Conservation (phyloP, 53 echinoderm and acorn worm genomes). For the Echinometra lucunter region DNA sequence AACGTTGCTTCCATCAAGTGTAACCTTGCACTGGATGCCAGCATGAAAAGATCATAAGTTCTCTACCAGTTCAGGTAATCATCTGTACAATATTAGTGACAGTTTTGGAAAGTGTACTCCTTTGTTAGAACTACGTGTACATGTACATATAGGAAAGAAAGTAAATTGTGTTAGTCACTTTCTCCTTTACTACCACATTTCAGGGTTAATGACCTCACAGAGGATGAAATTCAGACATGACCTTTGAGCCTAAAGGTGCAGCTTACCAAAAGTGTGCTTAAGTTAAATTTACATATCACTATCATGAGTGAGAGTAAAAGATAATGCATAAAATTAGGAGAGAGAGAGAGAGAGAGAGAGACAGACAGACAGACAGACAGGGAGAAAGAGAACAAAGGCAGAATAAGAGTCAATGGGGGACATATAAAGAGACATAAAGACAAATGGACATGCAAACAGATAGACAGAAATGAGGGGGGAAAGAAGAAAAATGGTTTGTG, state of each 20-base stretch:
- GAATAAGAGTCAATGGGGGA: background rate
- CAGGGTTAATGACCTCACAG: background rate
- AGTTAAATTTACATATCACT: background rate
- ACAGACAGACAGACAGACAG: background rate
- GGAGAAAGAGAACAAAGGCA: background rate
- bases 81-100: no score
- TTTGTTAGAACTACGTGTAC: no score
- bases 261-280: background rate
- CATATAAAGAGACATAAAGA: no score
- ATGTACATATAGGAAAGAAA: background rate
- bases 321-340: background rate
- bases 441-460: no score
- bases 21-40: no score
- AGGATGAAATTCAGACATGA: conserved; percentile 25
- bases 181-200: conserved; percentile 16
- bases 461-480: no score
- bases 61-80: background rate
- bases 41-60: no score
- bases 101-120: no score
- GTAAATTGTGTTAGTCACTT: conserved; percentile 1
- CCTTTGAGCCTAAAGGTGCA: background rate
- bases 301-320: background rate
- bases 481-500: background rate
- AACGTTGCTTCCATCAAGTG: no score
- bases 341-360: background rate